Conservation (phyloP, 2,888 invertebrate genomes). For the Latrodectus hesperus region DNA sequence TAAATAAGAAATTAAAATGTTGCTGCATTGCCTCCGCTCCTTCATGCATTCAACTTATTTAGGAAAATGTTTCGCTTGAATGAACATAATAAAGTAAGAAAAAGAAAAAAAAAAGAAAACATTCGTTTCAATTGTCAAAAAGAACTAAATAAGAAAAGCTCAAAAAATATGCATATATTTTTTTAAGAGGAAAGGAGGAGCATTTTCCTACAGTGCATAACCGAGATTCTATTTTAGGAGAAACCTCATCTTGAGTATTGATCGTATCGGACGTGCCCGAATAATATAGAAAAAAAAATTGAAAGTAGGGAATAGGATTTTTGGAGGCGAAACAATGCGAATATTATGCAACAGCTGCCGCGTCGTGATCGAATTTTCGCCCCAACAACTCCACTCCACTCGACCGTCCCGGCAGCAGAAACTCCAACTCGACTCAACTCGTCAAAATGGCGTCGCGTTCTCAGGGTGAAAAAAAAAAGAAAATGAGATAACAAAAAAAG, state of each 20-base stretch:
- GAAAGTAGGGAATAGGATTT: slow-evolving; percentile 35
- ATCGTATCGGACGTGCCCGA: slow-evolving; percentile 48
- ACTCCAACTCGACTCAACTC: slow-evolving; percentile 32
- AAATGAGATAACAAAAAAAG: neutral
- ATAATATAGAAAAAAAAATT: slow-evolving; percentile 14
- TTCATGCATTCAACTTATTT: slow-evolving; percentile 26
- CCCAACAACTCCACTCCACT: slow-evolving; percentile 55
- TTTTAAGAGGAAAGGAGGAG: neutral
- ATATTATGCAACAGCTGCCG: slow-evolving; percentile 60
- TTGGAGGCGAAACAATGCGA: slow-evolving; percentile 58
- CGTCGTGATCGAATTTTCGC: slow-evolving; percentile 56
- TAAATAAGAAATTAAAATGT: slow-evolving; percentile 26
- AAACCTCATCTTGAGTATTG: slow-evolving; percentile 53
- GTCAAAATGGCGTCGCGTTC: slow-evolving; percentile 39
- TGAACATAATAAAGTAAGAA: slow-evolving; percentile 4
- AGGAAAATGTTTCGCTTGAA: slow-evolving; percentile 11
- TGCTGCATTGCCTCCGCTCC: neutral
- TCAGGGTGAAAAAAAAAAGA: slow-evolving; percentile 12
- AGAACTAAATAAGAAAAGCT: slow-evolving; percentile 9
- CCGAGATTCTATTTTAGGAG: slow-evolving; percentile 58
- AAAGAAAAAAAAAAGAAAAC: slow-evolving; percentile 11
- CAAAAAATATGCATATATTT: slow-evolving; percentile 8
- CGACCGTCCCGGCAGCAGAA: slow-evolving; percentile 36
- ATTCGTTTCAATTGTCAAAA: slow-evolving; percentile 14
- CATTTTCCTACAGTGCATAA: slow-evolving; percentile 41